Evolutionary conservation across 1,140 invertebrate genomes (phyloP), one percentile per base, ranked within the genome.

Genomic region (Fopius arisanus): DNA sequence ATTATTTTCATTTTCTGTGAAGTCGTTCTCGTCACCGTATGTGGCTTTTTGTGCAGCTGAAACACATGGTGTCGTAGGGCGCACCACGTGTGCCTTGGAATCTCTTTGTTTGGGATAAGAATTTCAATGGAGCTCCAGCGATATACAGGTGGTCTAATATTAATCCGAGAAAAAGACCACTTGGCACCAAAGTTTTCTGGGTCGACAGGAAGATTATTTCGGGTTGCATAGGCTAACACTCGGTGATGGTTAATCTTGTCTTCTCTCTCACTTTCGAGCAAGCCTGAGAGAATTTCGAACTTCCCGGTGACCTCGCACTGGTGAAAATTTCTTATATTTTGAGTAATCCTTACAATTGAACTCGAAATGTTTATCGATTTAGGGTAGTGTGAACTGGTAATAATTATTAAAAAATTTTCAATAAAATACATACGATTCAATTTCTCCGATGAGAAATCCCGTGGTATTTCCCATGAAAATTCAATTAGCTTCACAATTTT

Each of bases 121-220:
- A 59, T 67, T 26, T 67, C 21, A 26, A 41, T 23, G 14, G 43
- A 48, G 23, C 54, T 59, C 3, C 10, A 23, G 2, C 6, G 37
- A 43, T 41, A 40, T 41, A 41, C 66, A 41, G 21, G 33, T 67
- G 41, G 33, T 67, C 66, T 67, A 43, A 43, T 67, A 67, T 67
- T 41, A 67, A 67, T 67, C 37, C 23, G 31, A 16, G 43, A 59
- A 59, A 59, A 59, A 59, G 54, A 23, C 54, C 10, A 23, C 23
- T 67, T 26, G 23, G 41, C 21, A 26, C 23, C 16, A 16, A 14
- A 28, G 10, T 59, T 67, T 67, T 67, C 37, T 67, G 66, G 66
- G 66, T 67, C 66, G 26, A 67, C 66, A 43, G 33, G 66, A 67
- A 67, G 66, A 67, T 67, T 67, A 67, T 67, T 41, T 67, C 40